Evolutionary conservation across 2,797 vertebrate species (phyloP).

Genomic region (Pteronotus mesoamericanus): DNA sequence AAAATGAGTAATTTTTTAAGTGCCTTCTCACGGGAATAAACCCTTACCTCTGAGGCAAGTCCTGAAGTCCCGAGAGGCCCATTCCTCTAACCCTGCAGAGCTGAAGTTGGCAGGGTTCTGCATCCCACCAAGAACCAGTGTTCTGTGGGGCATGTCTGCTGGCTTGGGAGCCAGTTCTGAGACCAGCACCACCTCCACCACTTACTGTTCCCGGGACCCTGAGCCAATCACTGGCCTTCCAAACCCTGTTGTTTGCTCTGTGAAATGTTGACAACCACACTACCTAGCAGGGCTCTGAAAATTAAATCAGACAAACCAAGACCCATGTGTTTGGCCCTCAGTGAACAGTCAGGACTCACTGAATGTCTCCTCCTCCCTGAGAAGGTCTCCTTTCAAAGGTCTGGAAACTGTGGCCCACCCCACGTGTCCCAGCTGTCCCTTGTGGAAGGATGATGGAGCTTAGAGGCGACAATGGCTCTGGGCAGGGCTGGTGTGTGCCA

Average conservation of each 20-base stretch:
- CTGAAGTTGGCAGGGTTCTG: background rate
- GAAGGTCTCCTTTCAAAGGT: background rate
- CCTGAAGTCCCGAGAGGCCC: background rate
- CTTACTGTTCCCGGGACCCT: background rate
- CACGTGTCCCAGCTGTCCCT: background rate
- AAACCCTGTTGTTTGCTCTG: background rate
- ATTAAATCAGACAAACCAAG: background rate
- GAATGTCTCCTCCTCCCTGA: background rate
- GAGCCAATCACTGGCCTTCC: background rate
- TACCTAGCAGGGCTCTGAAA: background rate
- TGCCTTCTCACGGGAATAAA: background rate
- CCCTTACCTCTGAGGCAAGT: background rate
- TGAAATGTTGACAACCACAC: background rate
- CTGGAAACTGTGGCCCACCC: background rate
- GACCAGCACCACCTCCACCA: background rate
- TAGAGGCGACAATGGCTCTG: background rate
- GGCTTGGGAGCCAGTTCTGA: background rate
- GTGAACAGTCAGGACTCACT: background rate
- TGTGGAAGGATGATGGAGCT: background rate
- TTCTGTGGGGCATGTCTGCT: background rate
- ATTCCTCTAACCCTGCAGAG: background rate
- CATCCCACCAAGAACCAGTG: background rate
- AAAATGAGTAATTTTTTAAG: conserved; percentile 28
- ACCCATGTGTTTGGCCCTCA: fast-evolving
- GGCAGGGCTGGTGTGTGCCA: background rate